Percentiles rank a stretch among this genome's conserved stretches.
Evolutionary conservation across 2,888 invertebrate genomes (phyloP).

Genomic region (Acronicta psi): DNA sequence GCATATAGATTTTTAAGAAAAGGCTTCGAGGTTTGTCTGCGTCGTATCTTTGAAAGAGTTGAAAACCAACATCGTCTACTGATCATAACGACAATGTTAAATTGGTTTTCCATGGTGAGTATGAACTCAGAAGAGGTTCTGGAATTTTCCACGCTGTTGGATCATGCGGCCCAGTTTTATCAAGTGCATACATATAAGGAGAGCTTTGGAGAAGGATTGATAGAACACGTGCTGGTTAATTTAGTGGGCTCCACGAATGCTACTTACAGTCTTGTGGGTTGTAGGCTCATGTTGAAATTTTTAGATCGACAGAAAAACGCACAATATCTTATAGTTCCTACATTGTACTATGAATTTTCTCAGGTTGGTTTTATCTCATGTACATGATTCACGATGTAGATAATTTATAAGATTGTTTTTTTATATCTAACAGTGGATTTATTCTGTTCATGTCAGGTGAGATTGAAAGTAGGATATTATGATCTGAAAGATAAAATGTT

Average conservation of each 20-base stretch:
- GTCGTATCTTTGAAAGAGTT: conserved; percentile 84
- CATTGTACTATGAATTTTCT: conserved; percentile 79
- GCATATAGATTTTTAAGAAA: conserved; percentile 77
- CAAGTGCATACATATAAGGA: conserved; percentile 74
- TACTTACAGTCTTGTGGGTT: conserved; percentile 86
- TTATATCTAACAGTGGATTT: background rate
- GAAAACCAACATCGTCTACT: conserved; percentile 81
- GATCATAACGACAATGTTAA: conserved; percentile 84
- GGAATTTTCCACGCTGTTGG: conserved; percentile 87
- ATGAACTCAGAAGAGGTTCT: conserved; percentile 80
- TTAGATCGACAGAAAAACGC: conserved; percentile 88
- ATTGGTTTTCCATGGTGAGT: conserved; percentile 81
- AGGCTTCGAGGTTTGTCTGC: conserved; percentile 88
- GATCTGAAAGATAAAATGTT: conserved; percentile 84
- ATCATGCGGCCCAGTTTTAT: conserved; percentile 85
- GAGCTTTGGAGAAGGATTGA: conserved; percentile 81
- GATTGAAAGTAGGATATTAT: conserved; percentile 75
- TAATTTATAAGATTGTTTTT: no score
- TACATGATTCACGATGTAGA: no score
- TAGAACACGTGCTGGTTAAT: conserved; percentile 80
- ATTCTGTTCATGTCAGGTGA: conserved; percentile 66
- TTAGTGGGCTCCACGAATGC: conserved; percentile 83
- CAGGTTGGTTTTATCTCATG: conserved; percentile 65
- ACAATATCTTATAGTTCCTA: conserved; percentile 82
- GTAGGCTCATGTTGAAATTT: conserved; percentile 86